phyloP scores from a whole-genome alignment of 1,140 invertebrate genomes.

The Phymastichus coffea region DNA sequence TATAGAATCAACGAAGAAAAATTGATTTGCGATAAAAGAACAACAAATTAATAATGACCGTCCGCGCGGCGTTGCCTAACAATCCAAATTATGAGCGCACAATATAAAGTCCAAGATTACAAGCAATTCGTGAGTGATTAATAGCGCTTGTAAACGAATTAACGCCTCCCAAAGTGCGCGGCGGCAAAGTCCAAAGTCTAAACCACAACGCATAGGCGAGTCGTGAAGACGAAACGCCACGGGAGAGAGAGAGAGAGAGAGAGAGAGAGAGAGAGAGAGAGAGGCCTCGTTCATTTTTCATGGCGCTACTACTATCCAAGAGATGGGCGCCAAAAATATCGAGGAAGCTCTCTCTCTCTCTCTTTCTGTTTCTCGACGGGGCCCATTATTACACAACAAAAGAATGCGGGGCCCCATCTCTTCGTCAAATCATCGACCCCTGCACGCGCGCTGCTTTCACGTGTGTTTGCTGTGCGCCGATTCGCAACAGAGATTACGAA shows the following conservation, averaged over 20 bases:
- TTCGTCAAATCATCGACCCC: slow-evolving; percentile 24
- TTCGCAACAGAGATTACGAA: no score
- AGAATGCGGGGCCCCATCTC: background rate
- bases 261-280: slow-evolving; percentile 5
- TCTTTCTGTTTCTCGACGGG: no score
- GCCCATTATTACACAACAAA: slow-evolving; percentile 25
- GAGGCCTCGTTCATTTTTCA: slow-evolving; percentile 22
- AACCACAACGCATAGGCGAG: background rate
- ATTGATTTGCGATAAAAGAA: background rate
- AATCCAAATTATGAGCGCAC: no score
- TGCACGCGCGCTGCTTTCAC: background rate
- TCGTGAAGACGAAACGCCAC: background rate
- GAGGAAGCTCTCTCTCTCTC: background rate
- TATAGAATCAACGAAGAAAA: no score
- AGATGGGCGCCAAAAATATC: slow-evolving; percentile 21
- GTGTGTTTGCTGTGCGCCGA: no score
- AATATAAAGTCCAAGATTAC: slow-evolving; percentile 4
- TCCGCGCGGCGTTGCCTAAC: background rate
- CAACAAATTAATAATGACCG: background rate
- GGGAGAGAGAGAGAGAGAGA: no score
- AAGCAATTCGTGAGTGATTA: slow-evolving; percentile 14
- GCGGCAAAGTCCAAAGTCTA: slow-evolving; percentile 21
- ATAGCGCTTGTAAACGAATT: slow-evolving; percentile 23
- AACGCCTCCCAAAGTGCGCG: slow-evolving; percentile 6
- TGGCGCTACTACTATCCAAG: no score